A percentile compares a stretch with the other conserved stretches of the same genome.
Conservation (phyloP, 2,113 vertebrate genomes). For the Dunckerocampus dactyliophorus region DNA sequence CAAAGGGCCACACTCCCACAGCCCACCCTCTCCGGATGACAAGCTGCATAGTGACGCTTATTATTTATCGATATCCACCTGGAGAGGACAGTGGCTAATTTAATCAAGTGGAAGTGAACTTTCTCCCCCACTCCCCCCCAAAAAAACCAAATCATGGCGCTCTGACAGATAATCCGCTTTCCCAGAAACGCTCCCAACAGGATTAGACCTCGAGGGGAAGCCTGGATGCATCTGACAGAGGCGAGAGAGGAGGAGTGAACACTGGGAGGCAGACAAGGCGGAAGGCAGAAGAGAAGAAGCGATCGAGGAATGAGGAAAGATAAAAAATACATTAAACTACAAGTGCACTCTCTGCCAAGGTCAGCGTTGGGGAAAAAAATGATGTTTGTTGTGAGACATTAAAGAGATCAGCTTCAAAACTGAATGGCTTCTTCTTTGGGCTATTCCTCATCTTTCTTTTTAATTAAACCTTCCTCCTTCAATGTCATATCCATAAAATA, state of each 20-base stretch:
- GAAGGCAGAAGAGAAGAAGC: neutral
- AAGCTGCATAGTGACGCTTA: slow-evolving; percentile 35
- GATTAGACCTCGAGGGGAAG: slow-evolving; percentile 68
- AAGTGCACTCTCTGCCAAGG: neutral
- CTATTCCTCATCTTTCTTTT: no score
- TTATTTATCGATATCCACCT: slow-evolving; percentile 62
- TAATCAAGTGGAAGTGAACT: slow-evolving; percentile 74
- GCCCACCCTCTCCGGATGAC: slow-evolving; percentile 22
- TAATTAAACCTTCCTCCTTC: no score
- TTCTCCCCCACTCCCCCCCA: slow-evolving; percentile 52
- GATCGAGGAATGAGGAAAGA: neutral
- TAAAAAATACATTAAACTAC: slow-evolving; percentile 5
- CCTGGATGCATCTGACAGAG: slow-evolving; percentile 52
- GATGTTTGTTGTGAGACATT: neutral
- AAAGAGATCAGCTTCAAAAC: neutral
- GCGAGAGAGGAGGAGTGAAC: slow-evolving; percentile 1
- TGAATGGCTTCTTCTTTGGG: no score
- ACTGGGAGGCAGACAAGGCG: slow-evolving; percentile 1
- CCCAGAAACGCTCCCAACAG: slow-evolving; percentile 71
- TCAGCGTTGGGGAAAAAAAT: neutral
- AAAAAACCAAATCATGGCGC: slow-evolving; percentile 58
- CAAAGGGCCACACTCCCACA: slow-evolving; percentile 15
- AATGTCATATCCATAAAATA: no score
- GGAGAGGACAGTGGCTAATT: slow-evolving; percentile 71
- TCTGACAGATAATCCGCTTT: slow-evolving; percentile 71